Percentiles rank a stretch among this genome's conserved stretches.
These are phyloP conservation scores for Pachyramphus minor DNA, from an alignment of 2,113 vertebrate species.

Conservation along the genomic window DNA sequence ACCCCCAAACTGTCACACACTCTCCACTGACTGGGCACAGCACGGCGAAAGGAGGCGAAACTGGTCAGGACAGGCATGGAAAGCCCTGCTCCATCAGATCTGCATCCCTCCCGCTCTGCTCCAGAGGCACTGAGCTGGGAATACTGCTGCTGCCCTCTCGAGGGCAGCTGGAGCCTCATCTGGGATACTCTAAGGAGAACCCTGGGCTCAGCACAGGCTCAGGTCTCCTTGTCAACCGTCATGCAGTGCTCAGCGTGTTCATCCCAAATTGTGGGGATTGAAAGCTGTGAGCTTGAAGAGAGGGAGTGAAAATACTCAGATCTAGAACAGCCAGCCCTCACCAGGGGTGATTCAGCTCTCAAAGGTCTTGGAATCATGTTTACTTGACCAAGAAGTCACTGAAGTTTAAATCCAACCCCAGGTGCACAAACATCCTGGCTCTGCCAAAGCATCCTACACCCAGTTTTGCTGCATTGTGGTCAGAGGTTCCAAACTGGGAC, in stretches of 20 bases:
- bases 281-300: not conserved
- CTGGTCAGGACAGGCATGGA: rapidly evolving
- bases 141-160: conserved; percentile 48
- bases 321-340: not conserved
- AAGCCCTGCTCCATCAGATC: not conserved
- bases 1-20: not conserved
- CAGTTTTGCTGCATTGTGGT: not conserved
- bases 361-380: not conserved
- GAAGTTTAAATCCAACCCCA: not conserved
- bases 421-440: not conserved
- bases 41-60: not conserved
- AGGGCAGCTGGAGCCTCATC: not conserved
- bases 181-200: rapidly evolving
- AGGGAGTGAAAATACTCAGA: not conserved
- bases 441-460: not conserved
- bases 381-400: not conserved
- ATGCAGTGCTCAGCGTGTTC: not conserved
- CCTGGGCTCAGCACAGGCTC: rapidly evolving
- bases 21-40: not conserved
- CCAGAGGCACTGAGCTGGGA: not conserved
- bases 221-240: not conserved
- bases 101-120: not conserved
- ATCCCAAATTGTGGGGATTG: not conserved
- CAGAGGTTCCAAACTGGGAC: not conserved
- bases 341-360: not conserved